Evolutionary conservation across 2,888 invertebrate genomes (phyloP).

Genomic region (Colostygia pectinataria): DNA sequence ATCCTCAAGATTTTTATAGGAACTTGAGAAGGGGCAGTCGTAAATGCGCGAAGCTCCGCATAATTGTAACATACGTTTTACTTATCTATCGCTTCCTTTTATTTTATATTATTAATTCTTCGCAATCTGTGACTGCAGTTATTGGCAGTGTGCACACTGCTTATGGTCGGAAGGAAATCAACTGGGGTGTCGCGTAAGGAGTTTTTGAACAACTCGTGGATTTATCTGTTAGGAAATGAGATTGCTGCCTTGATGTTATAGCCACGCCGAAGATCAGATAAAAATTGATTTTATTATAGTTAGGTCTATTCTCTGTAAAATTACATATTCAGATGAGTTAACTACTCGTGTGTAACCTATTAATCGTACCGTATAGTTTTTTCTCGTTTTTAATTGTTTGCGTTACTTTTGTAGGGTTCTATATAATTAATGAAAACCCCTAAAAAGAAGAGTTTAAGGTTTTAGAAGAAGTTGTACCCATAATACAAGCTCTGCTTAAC

Average conservation of each 20-base stretch:
- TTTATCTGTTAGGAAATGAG: constrained; percentile 54
- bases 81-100: not conserved
- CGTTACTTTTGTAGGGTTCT: no score
- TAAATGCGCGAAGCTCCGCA: constrained; percentile 1
- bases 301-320: not conserved
- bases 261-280: constrained; percentile 4
- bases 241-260: constrained; percentile 33
- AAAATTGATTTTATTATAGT: constrained; percentile 11
- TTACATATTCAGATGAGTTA: no score
- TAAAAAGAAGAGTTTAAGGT: no score
- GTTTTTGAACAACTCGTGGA: constrained; percentile 66
- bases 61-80: not conserved
- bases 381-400: no score
- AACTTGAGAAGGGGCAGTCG: no score
- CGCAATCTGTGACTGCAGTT: constrained; percentile 35
- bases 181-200: constrained; percentile 65
- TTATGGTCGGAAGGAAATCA: constrained; percentile 73
- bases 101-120: no score
- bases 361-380: no score
- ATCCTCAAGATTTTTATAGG: no score
- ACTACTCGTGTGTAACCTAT: no score
- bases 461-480: no score
- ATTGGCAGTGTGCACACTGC: constrained; percentile 73
- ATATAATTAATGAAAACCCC: no score
- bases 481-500: no score